phyloP scores from a whole-genome alignment of 2,113 vertebrate species.

The Fulica atra region DNA sequence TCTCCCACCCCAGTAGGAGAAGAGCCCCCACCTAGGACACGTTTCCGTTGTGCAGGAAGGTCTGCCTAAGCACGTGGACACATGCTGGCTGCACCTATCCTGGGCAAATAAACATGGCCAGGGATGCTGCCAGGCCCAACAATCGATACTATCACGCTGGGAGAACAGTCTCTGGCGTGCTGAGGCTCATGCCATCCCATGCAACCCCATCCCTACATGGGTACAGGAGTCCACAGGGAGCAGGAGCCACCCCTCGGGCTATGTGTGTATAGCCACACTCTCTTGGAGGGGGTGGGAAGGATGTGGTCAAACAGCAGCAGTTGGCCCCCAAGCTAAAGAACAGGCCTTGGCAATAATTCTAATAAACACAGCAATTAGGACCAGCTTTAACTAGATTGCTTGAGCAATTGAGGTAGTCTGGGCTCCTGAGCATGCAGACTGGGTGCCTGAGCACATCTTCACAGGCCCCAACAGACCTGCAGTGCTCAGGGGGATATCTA shows the following conservation, averaged over 20 bases:
- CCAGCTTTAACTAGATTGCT: background rate
- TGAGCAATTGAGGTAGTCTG: background rate
- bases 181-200: background rate
- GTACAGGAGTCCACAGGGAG: background rate
- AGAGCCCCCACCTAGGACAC: background rate
- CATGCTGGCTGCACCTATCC: background rate
- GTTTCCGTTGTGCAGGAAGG: background rate
- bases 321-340: background rate
- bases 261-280: fast-evolving
- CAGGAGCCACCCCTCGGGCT: background rate
- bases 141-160: background rate
- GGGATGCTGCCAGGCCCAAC: background rate
- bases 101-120: background rate
- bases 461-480: background rate
- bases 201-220: background rate
- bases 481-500: background rate
- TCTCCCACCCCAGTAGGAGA: background rate
- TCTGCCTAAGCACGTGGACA: background rate
- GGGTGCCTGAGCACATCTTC: background rate
- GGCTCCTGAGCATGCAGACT: background rate
- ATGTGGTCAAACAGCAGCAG: background rate
- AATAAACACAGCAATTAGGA: background rate
- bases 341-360: background rate
- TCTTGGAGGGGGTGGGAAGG: background rate
- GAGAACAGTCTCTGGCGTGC: background rate